Percentiles rank a stretch among this genome's conserved stretches.
phyloP scores from a whole-genome alignment of 2,888 invertebrate species.

The Lasioglossum pauxillum region DNA sequence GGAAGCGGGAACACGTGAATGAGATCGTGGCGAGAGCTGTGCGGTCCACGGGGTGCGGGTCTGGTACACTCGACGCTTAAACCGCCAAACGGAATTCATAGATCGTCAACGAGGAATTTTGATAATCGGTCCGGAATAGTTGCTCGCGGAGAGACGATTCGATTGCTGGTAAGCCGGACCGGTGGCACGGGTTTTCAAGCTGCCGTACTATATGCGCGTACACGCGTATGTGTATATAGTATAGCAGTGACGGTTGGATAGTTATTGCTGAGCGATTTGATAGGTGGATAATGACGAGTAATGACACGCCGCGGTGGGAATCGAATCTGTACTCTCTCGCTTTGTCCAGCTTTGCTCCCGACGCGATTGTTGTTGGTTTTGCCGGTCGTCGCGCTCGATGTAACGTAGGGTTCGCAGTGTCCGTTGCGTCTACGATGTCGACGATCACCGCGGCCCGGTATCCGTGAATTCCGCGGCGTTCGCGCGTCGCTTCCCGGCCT shows the following conservation, averaged over 20 bases:
- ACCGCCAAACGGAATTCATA: slow-evolving; percentile 11
- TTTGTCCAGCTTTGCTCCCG: slow-evolving; percentile 21
- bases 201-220: slow-evolving; percentile 30
- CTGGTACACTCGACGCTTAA: background rate
- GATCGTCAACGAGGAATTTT: slow-evolving; percentile 42
- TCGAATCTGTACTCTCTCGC: slow-evolving; percentile 60
- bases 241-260: slow-evolving; percentile 75
- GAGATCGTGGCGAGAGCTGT: background rate
- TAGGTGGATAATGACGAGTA: slow-evolving; percentile 83
- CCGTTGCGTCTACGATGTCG: background rate
- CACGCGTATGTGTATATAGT: background rate
- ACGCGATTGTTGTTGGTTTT: slow-evolving; percentile 10
- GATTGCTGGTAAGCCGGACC: slow-evolving; percentile 73
- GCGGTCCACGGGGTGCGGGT: background rate
- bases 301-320: slow-evolving; percentile 80
- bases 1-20: background rate
- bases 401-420: slow-evolving; percentile 19
- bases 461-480: background rate
- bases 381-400: slow-evolving; percentile 23
- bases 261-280: slow-evolving; percentile 83
- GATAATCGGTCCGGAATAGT: slow-evolving; percentile 46
- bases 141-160: slow-evolving; percentile 50
- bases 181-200: slow-evolving; percentile 25
- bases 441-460: background rate
- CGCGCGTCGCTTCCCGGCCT: slow-evolving; percentile 28